A percentile compares a stretch with the other conserved stretches of the same genome.
Evolutionary conservation across 2,797 vertebrate genomes (phyloP).

Genomic region (Poeciliopsis turneri): DNA sequence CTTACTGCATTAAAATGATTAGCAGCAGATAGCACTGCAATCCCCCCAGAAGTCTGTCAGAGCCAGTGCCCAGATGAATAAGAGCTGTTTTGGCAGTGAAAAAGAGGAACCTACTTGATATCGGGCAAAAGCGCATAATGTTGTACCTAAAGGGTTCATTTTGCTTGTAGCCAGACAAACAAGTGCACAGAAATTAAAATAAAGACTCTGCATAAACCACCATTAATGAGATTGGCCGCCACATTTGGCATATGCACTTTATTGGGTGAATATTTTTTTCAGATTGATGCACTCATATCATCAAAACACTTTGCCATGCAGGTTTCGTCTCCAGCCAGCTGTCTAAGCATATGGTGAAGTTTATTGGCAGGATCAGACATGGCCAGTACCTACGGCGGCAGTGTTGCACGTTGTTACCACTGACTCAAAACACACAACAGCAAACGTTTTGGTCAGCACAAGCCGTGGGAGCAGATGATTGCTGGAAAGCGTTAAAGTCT

Average conservation of each 20-base stretch:
- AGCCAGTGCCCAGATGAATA: neutral
- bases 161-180: conserved; percentile 1
- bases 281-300: neutral
- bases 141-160: neutral
- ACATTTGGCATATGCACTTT: neutral
- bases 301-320: neutral
- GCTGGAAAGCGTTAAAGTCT: conserved; percentile 25
- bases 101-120: neutral
- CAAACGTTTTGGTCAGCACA: conserved; percentile 16
- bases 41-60: neutral
- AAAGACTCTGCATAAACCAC: conserved; percentile 1
- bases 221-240: neutral
- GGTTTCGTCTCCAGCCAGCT: neutral
- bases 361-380: conserved; percentile 7
- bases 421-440: conserved; percentile 15
- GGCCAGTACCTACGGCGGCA: conserved; percentile 5
- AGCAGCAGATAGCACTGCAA: neutral
- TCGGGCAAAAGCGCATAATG: neutral
- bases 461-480: conserved; percentile 7
- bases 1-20: neutral
- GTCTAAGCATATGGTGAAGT: conserved; percentile 5
- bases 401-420: conserved; percentile 17
- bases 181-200: neutral
- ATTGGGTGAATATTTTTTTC: conserved; percentile 14
- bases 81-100: conserved; percentile 2